Evolutionary conservation across 2,113 vertebrate species (phyloP), one percentile per base, ranked within the genome.

Genomic region (Bucco capensis): DNA sequence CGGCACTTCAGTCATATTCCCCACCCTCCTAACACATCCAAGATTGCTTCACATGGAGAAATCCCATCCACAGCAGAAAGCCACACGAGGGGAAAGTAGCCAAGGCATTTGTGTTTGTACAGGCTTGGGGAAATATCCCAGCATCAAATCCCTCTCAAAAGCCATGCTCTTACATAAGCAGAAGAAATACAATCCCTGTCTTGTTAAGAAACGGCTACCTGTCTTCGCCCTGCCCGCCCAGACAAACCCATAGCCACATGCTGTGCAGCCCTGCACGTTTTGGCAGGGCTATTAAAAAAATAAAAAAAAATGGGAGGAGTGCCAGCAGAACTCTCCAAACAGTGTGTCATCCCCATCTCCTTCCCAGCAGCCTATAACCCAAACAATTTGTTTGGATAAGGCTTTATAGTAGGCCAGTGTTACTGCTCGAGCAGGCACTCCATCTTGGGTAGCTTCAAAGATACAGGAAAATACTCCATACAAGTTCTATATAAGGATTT

Each of bases 21-120:
- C 95, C 94, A 93, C 95, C 95, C 94, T 91, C 78, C 93, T 84
- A 95, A 93, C 91, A 92, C 89, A 94, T 91, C 91, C 74, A 37
- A 31, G 74, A 94, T 96, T 96, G 93, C 94, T 93, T 91, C 94
- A 95, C 9, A 2, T 0, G 1, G 54, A 93, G 78, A 89, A 92
- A 95, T 83, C 91, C 85, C 94, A 80, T 70, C 71, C 44, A 54
- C 54, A 57, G 76, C 57, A 79, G 64, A 89, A 73, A 86, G 77
- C 84, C 46, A 61, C 1, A 14, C 54, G n/a, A 61, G 22, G 56
- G 91, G 84, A 92, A 88, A 61, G 42, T 42, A 85, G 93, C 95
- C 94, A 94, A 94, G 44, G 67, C 64, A 51, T 73, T 94, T 94
- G 14, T 96, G 85, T 95, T 96, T 95, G 94, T 64, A 94, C 89